Base-by-base conservation (phyloP, 2,888 invertebrate genomes). In the Acanthosepion lycidas region DNA sequence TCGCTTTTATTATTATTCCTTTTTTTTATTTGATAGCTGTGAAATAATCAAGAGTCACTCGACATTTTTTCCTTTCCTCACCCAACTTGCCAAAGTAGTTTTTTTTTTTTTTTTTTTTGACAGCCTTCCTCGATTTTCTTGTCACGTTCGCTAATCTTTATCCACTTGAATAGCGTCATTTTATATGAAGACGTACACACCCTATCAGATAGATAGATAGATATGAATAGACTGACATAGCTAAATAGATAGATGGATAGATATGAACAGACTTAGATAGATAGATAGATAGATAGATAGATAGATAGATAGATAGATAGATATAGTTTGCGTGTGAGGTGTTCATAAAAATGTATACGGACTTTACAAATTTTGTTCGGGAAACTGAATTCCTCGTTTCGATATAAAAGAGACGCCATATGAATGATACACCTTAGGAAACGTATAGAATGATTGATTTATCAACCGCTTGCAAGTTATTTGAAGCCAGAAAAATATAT, bases 11-110 rank as follows among this genome's bases (percentile, higher is more conserved):
- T 78, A 78, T 78, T 78, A n/a, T 18, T 78, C n/a, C 78, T 33
- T 78, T 33, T 33, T 42, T 78, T 15, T 78, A 78, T 78, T 78
- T 78, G 78, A 78, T 78, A 78, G 78, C 78, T 78, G 78, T 78
- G n/a, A 33, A 78, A 78, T 78, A 78, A n/a, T 78, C 78, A 78
- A 78, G 78, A n/a, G 78, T 78, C 78, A 78, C 78, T 78, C 33
- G 78, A 78, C n/a, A n/a, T 78, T n/a, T 78, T 33, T 78, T 78
- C n/a, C 15, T 78, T 78, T 33, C 78, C 33, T 78, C 59, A 23
- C n/a, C 78, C 23, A 59, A 20, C 78, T 33, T 78, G n/a, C 33
- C 33, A 33, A 78, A 78, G 78, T n/a, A 18, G n/a, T 0, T 78
- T 78, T 26, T 26, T 42, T 42, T 64, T 64, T 6, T n/a, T n/a